These are phyloP conservation scores for Micromys minutus DNA, from an alignment of 2,113 vertebrate species.

Conservation along the genomic window DNA sequence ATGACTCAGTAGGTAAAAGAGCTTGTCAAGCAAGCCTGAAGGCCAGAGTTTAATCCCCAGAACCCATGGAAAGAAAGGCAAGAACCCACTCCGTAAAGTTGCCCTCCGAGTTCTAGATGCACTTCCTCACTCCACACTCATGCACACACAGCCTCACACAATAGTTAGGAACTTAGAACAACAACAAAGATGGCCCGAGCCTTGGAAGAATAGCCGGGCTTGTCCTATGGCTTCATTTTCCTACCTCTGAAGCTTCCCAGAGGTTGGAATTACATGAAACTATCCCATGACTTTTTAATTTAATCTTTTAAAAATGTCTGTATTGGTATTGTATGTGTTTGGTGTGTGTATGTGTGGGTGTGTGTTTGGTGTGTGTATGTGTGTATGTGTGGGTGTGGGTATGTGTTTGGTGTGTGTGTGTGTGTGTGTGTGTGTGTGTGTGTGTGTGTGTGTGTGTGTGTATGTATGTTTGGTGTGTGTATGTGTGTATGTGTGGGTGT, in stretches of 20 bases:
- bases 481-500: not conserved
- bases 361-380: too few species aligned
- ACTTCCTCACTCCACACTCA: too few species aligned
- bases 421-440: not conserved
- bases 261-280: not conserved
- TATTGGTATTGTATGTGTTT: not conserved
- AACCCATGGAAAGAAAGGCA: not conserved
- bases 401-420: too few species aligned
- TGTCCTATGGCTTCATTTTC: not conserved
- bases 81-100: not conserved
- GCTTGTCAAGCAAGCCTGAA: not conserved
- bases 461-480: too few species aligned
- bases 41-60: not conserved
- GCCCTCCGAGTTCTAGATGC: not conserved
- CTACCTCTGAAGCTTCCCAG: not conserved
- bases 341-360: not conserved
- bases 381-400: rapidly evolving
- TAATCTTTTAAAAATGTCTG: not conserved
- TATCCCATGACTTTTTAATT: not conserved
- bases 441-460: too few species aligned
- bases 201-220: too few species aligned
- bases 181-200: not conserved
- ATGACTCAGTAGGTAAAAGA: not conserved
- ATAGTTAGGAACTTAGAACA: not conserved
- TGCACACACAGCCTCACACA: not conserved